Base-by-base conservation (phyloP, 2,113 vertebrate species). In the Cololabis saira region DNA sequence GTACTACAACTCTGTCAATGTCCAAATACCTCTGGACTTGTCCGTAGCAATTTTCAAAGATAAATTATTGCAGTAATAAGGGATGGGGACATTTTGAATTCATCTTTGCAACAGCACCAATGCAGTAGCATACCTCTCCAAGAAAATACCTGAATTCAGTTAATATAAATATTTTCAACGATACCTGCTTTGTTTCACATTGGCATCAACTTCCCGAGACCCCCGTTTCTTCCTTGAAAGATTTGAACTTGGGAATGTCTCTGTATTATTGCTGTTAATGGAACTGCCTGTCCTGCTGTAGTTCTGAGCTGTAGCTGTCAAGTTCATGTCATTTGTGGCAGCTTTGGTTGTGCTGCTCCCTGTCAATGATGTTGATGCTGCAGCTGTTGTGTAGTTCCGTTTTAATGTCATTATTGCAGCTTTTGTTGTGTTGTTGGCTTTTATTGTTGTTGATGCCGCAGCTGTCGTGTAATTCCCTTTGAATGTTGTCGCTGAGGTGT, bases 151-250 rank as follows among this genome's bases (percentile, higher is more conserved):
- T 60, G 12, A 55, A 22, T 6, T 52, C 1, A 27, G 19, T 30
- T 33, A 30, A 18, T 6, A 57, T 5, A 64, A 10, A 58, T 52
- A 1, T 4, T 18, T 67, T 14, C 14, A 61, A 0, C 61, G 4
- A 22, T 83, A 86, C 84, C 84, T 86, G 61, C 2, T 53, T 78
- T 24, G 22, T 57, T 21, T 33, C 13, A 10, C 11, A 18, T 0
- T 18, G 16, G 0, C 3, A 1, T 2, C 12, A 4, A 60, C 4
- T 9, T 70, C 9, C 9, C 40, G 54, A 53, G 1, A 37, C 2
- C 0, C 3, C 1, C 27, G 63, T 30, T 0, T 3, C 1, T 16
- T 53, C 5, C 16, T 51, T 53, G 11, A n/a, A 8, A 0, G 21
- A 15, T 2, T 0, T 6, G 4, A 10, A 40, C 4, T 42, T 12